phyloP scores from a whole-genome alignment of 2,113 vertebrate species.

The Heliornis fulica region DNA sequence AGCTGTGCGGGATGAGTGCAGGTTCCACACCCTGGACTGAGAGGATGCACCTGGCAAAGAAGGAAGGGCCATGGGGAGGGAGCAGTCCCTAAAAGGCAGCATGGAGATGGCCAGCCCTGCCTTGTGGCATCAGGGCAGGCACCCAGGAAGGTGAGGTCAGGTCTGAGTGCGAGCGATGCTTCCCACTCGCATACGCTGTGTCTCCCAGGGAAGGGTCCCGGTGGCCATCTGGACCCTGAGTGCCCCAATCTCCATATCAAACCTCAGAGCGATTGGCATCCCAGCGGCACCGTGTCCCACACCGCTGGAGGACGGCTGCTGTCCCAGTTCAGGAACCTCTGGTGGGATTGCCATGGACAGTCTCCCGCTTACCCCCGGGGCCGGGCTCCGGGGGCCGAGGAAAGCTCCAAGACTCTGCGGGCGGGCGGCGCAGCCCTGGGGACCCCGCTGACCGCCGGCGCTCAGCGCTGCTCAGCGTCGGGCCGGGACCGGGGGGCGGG shows the following conservation, averaged over 20 bases:
- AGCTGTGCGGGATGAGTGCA: fast-evolving
- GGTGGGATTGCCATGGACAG: not conserved
- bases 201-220: not conserved
- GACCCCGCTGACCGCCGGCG: no score
- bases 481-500: no score
- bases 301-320: not conserved
- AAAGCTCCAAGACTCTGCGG: no score
- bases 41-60: not conserved
- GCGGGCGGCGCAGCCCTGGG: no score
- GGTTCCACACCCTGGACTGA: not conserved
- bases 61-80: not conserved
- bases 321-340: not conserved
- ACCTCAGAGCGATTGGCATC: fast-evolving
- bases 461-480: no score
- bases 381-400: no score
- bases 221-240: fast-evolving
- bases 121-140: not conserved
- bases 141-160: not conserved
- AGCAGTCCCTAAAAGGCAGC: no score
- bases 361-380: no score
- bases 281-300: not conserved
- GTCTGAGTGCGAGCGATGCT: not conserved
- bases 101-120: no score
- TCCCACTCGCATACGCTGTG: not conserved
- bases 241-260: not conserved